These are phyloP conservation scores for Ceyx cyanopectus DNA, from an alignment of 2,113 vertebrate genomes.

Conservation along the genomic window DNA sequence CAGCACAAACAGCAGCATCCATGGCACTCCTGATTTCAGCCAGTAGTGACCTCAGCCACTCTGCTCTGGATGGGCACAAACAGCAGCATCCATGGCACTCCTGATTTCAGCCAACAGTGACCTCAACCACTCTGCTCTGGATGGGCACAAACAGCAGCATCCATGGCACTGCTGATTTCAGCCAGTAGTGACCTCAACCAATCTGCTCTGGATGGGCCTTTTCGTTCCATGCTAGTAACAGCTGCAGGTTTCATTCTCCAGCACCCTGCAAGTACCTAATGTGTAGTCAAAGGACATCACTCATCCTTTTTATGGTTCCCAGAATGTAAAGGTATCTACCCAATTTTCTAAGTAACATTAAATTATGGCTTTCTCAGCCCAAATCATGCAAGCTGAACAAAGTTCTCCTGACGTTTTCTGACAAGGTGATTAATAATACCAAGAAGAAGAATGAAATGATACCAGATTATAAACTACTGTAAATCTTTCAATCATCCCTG, in stretches of 20 bases:
- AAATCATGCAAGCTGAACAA: constrained; percentile 53
- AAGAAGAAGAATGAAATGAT: constrained; percentile 64
- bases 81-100: no score
- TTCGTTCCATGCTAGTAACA: background rate
- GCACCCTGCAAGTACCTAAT: background rate
- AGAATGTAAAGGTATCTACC: constrained; percentile 44
- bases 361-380: constrained; percentile 44
- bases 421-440: constrained; percentile 69
- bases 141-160: background rate
- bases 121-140: no score
- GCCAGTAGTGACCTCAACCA: background rate
- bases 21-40: no score
- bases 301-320: constrained; percentile 43
- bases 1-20: no score
- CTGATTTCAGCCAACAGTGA: no score
- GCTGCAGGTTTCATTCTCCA: constrained; percentile 7
- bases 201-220: background rate
- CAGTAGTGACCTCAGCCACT: no score
- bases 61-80: no score
- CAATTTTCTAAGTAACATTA: constrained; percentile 55
- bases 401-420: constrained; percentile 56
- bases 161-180: fast-evolving
- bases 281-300: constrained; percentile 16
- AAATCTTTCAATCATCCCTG: constrained; percentile 65
- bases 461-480: constrained; percentile 66